phyloP scores from a whole-genome alignment of 2,888 invertebrate genomes.

The Thymelicus acteon region DNA sequence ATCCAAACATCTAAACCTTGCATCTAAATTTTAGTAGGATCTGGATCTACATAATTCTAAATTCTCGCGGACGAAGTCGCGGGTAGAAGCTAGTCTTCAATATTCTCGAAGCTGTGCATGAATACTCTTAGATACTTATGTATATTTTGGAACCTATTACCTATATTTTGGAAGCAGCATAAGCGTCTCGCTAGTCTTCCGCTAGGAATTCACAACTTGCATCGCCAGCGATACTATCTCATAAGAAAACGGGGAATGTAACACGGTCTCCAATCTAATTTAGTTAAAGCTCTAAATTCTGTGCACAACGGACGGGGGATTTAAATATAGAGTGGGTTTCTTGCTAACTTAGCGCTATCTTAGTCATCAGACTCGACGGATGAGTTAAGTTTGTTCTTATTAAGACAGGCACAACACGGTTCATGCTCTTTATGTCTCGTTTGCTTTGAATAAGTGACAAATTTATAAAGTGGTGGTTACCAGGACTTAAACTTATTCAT shows the following conservation, averaged over 20 bases:
- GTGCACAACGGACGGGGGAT: conserved; percentile 47
- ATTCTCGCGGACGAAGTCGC: no score
- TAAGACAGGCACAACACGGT: conserved; percentile 11
- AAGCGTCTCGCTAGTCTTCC: not conserved
- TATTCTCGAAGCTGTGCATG: not conserved
- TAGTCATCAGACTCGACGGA: conserved; percentile 23
- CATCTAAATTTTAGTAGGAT: no score
- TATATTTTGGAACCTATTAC: no score
- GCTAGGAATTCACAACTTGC: conserved; percentile 31
- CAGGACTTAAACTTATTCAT: not conserved
- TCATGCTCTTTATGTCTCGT: not conserved
- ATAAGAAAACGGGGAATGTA: conserved; percentile 53
- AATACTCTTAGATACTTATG: not conserved
- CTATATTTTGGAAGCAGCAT: not conserved
- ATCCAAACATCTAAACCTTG: no score
- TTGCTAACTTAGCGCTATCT: conserved; percentile 24
- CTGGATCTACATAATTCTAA: no score
- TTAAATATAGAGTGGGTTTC: conserved; percentile 42
- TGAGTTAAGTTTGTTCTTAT: conserved; percentile 32
- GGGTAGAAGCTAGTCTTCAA: no score
- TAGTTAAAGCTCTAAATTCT: conserved; percentile 61
- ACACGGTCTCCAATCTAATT: conserved; percentile 58
- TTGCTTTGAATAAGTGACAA: not conserved
- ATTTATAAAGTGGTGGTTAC: not conserved
- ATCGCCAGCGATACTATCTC: conserved; percentile 52